These are phyloP conservation scores for Trachurus trachurus DNA, from an alignment of 2,797 vertebrate species.

Conservation along the genomic window DNA sequence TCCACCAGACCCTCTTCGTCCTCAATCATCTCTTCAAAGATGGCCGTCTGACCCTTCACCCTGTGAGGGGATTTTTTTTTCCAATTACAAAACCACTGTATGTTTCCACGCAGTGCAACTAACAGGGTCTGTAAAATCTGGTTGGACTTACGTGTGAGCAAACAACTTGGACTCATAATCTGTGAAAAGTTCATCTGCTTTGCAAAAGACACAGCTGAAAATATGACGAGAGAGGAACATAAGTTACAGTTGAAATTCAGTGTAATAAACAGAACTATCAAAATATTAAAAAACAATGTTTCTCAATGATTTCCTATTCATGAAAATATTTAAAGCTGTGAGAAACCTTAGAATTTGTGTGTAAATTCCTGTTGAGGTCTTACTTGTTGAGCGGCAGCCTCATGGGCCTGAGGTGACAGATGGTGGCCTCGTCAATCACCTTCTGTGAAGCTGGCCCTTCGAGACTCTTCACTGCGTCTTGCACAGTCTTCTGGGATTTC, in stretches of 20 bases:
- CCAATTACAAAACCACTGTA: neutral
- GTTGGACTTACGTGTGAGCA: constrained; percentile 95
- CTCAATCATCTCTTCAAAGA: constrained; percentile 99
- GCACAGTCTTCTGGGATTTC: constrained; percentile 94
- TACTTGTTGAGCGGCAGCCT: constrained; percentile 97
- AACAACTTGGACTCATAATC: constrained; percentile 99
- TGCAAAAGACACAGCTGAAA: constrained; percentile 97
- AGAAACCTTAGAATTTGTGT: neutral
- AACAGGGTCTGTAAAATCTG: neutral
- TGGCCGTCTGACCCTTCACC: constrained; percentile 96
- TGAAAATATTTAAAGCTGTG: neutral
- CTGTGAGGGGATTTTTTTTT: constrained; percentile 74
- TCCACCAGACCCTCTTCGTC: constrained; percentile 97
- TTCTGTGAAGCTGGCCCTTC: constrained; percentile 93
- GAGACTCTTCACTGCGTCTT: constrained; percentile 93
- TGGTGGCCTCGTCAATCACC: constrained; percentile 94
- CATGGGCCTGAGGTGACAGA: constrained; percentile 94
- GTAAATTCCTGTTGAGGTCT: constrained; percentile 42
- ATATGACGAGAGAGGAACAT: constrained; percentile 22
- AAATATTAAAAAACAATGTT: neutral
- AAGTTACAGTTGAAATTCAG: neutral
- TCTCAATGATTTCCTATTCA: neutral
- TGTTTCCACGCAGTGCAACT: neutral
- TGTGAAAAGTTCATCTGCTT: constrained; percentile 97
- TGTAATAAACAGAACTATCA: too few species aligned